A percentile compares a stretch with the other conserved stretches of the same genome.
Evolutionary conservation across 2,113 vertebrate species (phyloP).

Genomic region (pig (Sus scrofa)): DNA sequence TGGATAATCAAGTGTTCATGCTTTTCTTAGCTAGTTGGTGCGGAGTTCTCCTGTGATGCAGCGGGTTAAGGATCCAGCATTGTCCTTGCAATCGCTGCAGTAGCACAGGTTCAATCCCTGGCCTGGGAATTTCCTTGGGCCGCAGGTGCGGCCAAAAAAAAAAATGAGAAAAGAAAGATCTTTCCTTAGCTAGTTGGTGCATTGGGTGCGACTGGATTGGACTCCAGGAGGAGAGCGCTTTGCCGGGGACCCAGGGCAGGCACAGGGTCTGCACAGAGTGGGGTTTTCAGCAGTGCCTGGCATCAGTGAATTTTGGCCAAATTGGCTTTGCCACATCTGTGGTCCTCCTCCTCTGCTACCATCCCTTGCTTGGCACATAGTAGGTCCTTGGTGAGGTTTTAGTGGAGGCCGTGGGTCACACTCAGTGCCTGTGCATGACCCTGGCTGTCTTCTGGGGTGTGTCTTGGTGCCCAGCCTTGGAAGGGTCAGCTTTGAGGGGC

Average conservation of each 20-base stretch:
- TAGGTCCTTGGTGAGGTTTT: not conserved
- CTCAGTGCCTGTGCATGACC: too few species aligned
- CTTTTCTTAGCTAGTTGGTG: not conserved
- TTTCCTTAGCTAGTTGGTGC: not conserved
- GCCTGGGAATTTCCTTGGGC: too few species aligned
- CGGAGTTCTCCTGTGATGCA: too few species aligned
- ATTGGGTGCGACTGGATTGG: not conserved
- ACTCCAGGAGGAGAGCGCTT: not conserved
- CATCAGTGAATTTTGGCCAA: rapidly evolving
- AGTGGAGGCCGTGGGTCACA: too few species aligned
- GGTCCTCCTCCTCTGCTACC: rapidly evolving
- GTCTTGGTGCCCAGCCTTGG: not conserved
- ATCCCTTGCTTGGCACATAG: rapidly evolving
- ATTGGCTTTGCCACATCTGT: not conserved
- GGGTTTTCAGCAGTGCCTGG: rapidly evolving
- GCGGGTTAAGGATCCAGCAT: too few species aligned
- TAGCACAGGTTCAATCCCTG: too few species aligned
- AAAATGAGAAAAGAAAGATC: too few species aligned
- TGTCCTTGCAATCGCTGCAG: too few species aligned
- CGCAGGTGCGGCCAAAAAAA: too few species aligned
- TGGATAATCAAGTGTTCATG: rapidly evolving
- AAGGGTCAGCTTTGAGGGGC: not conserved
- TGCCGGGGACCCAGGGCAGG: rapidly evolving
- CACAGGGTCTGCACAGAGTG: rapidly evolving
- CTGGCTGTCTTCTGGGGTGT: not conserved